Evolutionary conservation across 53 echinoderm and acorn worm species (phyloP).

Genomic region (Paracentrotus lividus): DNA sequence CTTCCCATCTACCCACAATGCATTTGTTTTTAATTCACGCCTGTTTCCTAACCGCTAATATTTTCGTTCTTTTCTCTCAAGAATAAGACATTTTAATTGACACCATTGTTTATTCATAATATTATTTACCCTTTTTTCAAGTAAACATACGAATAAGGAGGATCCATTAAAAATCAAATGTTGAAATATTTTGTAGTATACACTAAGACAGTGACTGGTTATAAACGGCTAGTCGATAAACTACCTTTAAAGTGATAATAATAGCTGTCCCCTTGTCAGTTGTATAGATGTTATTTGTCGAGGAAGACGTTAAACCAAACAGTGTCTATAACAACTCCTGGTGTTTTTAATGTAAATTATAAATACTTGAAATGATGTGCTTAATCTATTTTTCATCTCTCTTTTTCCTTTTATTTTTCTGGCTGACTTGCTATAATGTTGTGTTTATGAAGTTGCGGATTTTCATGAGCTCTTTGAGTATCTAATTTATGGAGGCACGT

Average conservation of each 20-base stretch:
- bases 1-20: background rate
- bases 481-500: conserved; percentile 30
- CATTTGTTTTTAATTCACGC: background rate
- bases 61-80: background rate
- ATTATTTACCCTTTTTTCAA: background rate
- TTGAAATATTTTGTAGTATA: conserved; percentile 60
- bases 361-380: conserved; percentile 44
- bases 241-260: conserved; percentile 8
- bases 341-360: conserved; percentile 48
- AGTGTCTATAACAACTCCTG: conserved; percentile 59
- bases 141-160: background rate
- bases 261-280: conserved; percentile 1
- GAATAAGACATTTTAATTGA: background rate
- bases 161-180: background rate
- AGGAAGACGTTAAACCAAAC: conserved; percentile 19
- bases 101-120: background rate
- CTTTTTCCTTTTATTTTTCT: background rate
- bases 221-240: conserved; percentile 36
- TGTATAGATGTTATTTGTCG: conserved; percentile 48
- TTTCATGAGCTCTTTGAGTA: conserved; percentile 7
- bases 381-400: conserved; percentile 33
- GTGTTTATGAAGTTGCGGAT: background rate
- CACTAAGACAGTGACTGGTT: conserved; percentile 16
- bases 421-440: conserved; percentile 27
- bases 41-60: background rate